Conservation (phyloP, 2,888 invertebrate species). For the Gisinianus flammeolus region DNA sequence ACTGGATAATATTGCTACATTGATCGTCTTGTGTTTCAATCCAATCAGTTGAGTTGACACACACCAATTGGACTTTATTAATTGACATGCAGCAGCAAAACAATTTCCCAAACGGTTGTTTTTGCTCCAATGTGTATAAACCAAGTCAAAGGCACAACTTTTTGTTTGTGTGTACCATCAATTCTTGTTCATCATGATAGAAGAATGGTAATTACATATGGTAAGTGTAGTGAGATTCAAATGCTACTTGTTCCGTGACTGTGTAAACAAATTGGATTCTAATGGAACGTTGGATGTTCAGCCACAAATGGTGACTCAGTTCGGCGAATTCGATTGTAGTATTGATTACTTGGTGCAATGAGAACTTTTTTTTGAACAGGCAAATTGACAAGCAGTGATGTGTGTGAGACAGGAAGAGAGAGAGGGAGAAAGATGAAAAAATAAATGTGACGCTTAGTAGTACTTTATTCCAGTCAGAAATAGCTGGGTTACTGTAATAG, state of each 20-base stretch:
- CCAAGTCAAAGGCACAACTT: neutral
- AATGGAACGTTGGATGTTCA: slow-evolving; percentile 7
- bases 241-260: neutral
- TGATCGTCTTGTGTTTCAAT: neutral
- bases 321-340: slow-evolving; percentile 15
- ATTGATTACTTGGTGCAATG: slow-evolving; percentile 8
- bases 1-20: neutral
- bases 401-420: too few relatives aligned
- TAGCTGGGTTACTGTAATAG: too few relatives aligned
- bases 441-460: neutral
- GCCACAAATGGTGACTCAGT: neutral
- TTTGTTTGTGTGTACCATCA: neutral
- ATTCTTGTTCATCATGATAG: neutral
- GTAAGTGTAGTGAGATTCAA: slow-evolving; percentile 16
- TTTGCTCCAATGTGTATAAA: neutral
- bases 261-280: slow-evolving; percentile 30
- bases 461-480: neutral
- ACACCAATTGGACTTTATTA: neutral
- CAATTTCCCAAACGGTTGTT: neutral
- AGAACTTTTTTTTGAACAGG: too few relatives aligned
- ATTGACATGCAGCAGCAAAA: neutral
- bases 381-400: neutral
- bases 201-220: neutral
- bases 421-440: too few relatives aligned
- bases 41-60: neutral